Percentiles rank a stretch among this genome's conserved stretches.
These are phyloP conservation scores for Benthochromis sp. DNA, from an alignment of 2,113 vertebrate species.

Conservation along the genomic window DNA sequence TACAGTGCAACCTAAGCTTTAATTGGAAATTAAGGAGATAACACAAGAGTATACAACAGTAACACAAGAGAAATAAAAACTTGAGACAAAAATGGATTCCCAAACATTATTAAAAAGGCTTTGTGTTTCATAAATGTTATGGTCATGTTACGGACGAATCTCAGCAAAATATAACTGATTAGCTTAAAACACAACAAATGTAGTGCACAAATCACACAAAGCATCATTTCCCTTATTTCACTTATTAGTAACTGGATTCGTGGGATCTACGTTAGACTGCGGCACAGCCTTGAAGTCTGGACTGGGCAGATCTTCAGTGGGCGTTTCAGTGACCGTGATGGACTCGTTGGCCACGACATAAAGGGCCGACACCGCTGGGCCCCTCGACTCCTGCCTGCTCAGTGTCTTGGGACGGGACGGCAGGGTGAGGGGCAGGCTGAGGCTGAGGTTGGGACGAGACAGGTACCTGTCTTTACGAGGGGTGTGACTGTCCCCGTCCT, in stretches of 20 bases:
- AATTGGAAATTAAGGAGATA: conserved; percentile 47
- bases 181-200: conserved; percentile 12
- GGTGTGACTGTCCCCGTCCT: conserved; percentile 82
- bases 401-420: conserved; percentile 54
- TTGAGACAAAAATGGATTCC: conserved; percentile 3
- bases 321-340: conserved; percentile 67
- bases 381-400: conserved; percentile 66
- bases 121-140: neutral
- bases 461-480: conserved; percentile 92
- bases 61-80: conserved; percentile 6
- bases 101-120: neutral
- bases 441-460: conserved; percentile 67
- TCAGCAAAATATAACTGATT: conserved; percentile 12
- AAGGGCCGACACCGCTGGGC: conserved; percentile 61
- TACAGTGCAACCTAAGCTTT: conserved; percentile 53
- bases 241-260: neutral
- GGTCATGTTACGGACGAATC: neutral
- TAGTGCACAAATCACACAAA: conserved; percentile 14
- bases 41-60: conserved; percentile 49
- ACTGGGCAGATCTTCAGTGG: conserved; percentile 59
- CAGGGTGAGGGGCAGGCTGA: conserved; percentile 59
- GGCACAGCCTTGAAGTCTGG: conserved; percentile 53
- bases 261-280: conserved; percentile 11
- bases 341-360: conserved; percentile 73
- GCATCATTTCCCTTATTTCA: conserved; percentile 24